Conservation (phyloP, 2,797 vertebrate species). For the Periparus ater region DNA sequence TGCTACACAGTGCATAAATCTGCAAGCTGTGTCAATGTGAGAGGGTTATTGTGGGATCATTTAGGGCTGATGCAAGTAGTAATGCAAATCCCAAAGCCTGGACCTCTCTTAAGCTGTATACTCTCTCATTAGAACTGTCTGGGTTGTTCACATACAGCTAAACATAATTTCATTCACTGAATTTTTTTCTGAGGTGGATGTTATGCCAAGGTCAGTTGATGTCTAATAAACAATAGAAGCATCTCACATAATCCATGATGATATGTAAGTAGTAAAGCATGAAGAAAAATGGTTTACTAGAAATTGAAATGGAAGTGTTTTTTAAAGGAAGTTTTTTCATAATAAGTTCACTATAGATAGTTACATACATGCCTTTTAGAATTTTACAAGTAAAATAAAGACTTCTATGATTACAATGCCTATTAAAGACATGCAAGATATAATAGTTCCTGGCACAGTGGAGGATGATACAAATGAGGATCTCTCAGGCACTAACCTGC, state of each 20-base stretch:
- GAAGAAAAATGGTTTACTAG: not conserved
- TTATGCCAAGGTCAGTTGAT: constrained; percentile 4
- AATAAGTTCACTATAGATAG: not conserved
- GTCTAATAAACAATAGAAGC: not conserved
- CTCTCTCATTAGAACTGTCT: not conserved
- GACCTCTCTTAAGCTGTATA: constrained; percentile 26
- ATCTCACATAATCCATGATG: not conserved
- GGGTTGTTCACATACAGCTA: not conserved
- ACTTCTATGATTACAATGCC: not conserved
- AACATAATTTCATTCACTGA: constrained; percentile 29
- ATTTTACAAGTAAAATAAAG: not conserved
- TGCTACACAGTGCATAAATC: constrained; percentile 30
- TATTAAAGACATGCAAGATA: not conserved
- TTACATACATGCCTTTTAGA: not conserved
- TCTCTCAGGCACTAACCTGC: not conserved
- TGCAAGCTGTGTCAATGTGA: constrained; percentile 49
- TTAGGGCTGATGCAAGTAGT: constrained; percentile 40
- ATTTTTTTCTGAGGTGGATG: constrained; percentile 15
- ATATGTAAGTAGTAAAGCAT: not conserved
- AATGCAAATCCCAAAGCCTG: constrained; percentile 44
- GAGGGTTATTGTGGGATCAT: constrained; percentile 37
- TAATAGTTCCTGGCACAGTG: not conserved
- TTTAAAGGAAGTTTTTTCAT: not conserved
- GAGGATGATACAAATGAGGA: not conserved
- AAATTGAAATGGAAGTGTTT: not conserved